phyloP scores from a whole-genome alignment of 2,888 invertebrate genomes.

The Eristalis arbustorum region DNA sequence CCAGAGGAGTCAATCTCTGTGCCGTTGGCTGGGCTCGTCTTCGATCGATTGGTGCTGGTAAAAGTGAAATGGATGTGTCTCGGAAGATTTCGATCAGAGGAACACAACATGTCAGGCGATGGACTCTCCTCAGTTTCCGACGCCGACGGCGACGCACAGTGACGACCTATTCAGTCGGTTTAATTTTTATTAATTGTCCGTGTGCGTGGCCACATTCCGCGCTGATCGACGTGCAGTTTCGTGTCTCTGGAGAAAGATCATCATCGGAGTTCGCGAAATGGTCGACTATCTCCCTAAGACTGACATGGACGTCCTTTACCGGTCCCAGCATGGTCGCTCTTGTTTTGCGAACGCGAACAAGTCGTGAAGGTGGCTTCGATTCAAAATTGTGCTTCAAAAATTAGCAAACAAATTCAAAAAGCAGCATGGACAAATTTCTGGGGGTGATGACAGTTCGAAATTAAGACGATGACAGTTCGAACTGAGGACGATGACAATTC shows the following conservation, averaged over 20 bases:
- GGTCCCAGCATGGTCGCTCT: constrained; percentile 17
- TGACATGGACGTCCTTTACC: constrained; percentile 18
- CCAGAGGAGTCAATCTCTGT: constrained; percentile 49
- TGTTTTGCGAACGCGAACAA: constrained; percentile 31
- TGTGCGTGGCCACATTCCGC: constrained; percentile 69
- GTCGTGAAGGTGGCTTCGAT: constrained; percentile 65
- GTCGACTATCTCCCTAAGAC: constrained; percentile 14
- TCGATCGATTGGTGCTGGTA: constrained; percentile 43
- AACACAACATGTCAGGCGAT: constrained; percentile 44
- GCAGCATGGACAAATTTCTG: too few relatives aligned
- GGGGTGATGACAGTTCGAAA: too few relatives aligned
- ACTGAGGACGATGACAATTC: too few relatives aligned
- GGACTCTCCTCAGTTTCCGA: not conserved
- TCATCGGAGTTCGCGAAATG: constrained; percentile 64
- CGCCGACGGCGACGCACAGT: constrained; percentile 48
- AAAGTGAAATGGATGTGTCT: constrained; percentile 62
- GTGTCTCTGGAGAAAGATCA: constrained; percentile 66
- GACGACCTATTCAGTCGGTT: constrained; percentile 70
- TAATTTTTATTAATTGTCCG: constrained; percentile 70
- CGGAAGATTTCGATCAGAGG: constrained; percentile 65
- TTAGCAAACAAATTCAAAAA: constrained; percentile 44
- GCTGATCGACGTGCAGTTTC: constrained; percentile 37
- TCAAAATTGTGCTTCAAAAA: constrained; percentile 69
- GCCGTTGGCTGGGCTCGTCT: not conserved
- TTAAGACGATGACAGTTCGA: too few relatives aligned